These are phyloP conservation scores for Nothobranchius kuhntae DNA, from an alignment of 2,113 vertebrate genomes.

Conservation along the genomic window DNA sequence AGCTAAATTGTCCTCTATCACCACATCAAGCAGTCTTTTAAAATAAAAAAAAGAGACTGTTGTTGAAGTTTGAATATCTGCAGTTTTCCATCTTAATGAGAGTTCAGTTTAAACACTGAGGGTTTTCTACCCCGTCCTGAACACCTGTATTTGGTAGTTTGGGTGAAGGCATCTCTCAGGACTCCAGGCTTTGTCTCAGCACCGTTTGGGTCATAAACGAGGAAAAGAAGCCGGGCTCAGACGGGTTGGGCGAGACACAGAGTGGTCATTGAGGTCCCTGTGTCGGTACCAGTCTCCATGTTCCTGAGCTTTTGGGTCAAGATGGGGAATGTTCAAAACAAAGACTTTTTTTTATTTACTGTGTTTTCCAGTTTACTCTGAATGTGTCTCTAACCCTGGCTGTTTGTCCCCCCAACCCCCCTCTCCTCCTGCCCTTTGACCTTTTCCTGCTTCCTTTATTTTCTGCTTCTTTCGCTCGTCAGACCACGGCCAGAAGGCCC, in stretches of 20 bases:
- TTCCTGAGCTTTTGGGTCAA: slow-evolving; percentile 26
- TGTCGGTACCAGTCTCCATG: slow-evolving; percentile 50
- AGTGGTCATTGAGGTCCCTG: slow-evolving; percentile 53
- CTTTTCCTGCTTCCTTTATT: slow-evolving; percentile 60
- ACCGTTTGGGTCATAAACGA: no score
- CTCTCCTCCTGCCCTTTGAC: slow-evolving; percentile 28
- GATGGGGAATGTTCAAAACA: slow-evolving; percentile 1
- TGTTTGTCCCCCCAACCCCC: slow-evolving; percentile 61
- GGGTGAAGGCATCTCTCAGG: no score
- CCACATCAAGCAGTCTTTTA: no score
- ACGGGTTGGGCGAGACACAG: slow-evolving; percentile 50
- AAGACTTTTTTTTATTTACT: slow-evolving; percentile 18
- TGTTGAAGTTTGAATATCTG: no score
- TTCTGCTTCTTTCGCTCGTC: slow-evolving; percentile 65
- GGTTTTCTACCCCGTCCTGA: no score
- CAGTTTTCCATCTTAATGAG: no score
- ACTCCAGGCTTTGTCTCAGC: no score
- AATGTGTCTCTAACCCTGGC: slow-evolving; percentile 59
- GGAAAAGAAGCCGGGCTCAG: neutral
- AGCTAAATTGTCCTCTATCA: no score
- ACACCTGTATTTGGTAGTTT: no score
- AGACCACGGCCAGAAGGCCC: slow-evolving; percentile 88
- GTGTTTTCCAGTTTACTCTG: slow-evolving; percentile 32
- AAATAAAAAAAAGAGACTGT: no score
- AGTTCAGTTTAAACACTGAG: no score